phyloP scores from a whole-genome alignment of 2,888 invertebrate species.

The Orthonychiurus folsomi region DNA sequence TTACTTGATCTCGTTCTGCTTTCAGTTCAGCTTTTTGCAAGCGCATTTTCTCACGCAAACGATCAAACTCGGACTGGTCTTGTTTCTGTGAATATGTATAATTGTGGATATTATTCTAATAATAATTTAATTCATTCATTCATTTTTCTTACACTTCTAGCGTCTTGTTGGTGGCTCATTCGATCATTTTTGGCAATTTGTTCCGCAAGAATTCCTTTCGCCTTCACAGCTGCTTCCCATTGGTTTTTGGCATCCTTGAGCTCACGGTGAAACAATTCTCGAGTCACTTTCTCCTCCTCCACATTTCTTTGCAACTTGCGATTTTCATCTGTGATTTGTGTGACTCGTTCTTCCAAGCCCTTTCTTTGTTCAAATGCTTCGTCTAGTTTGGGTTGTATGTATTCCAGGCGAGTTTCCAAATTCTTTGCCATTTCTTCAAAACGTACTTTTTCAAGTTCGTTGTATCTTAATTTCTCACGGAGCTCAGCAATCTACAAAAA shows the following conservation, averaged over 20 bases:
- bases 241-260: constrained; percentile 17
- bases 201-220: constrained; percentile 22
- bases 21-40: constrained; percentile 17
- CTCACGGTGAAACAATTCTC: constrained; percentile 19
- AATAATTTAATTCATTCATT: neutral
- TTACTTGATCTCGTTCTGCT: constrained; percentile 19
- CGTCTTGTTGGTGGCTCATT: constrained; percentile 8
- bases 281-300: constrained; percentile 17
- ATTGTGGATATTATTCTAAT: neutral
- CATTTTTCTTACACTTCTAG: constrained; percentile 3
- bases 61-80: constrained; percentile 16
- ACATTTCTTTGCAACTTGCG: constrained; percentile 6
- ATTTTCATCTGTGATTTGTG: constrained; percentile 10
- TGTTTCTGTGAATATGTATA: constrained; percentile 11
- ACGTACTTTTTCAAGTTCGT: too few relatives aligned
- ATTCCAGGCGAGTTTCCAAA: too few relatives aligned
- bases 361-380: constrained; percentile 12
- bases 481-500: too few relatives aligned
- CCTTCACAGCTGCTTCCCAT: constrained; percentile 26
- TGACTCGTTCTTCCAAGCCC: constrained; percentile 14
- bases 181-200: constrained; percentile 25
- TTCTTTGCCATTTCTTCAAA: too few relatives aligned
- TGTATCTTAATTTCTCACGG: too few relatives aligned
- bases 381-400: constrained; percentile 8
- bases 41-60: constrained; percentile 19